Percentiles rank a stretch among this genome's conserved stretches.
phyloP scores from a whole-genome alignment of 2,113 vertebrate genomes.

The Alligator sinensis region DNA sequence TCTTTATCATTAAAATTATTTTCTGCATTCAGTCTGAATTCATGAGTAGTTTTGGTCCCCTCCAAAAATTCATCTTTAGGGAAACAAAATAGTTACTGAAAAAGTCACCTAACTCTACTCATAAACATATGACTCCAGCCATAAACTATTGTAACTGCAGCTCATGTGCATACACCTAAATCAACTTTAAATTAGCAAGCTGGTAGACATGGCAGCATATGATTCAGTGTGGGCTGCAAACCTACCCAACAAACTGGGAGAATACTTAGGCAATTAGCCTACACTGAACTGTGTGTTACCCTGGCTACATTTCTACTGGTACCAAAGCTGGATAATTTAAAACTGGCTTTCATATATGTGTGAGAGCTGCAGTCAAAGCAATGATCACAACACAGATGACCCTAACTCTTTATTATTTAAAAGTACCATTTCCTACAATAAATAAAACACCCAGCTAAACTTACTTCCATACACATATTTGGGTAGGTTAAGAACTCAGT shows the following conservation, averaged over 20 bases:
- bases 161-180: not conserved
- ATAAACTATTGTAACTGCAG: not conserved
- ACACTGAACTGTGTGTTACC: not conserved
- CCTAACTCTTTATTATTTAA: not conserved
- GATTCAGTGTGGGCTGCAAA: not conserved
- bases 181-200: not conserved
- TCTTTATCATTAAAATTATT: rapidly evolving
- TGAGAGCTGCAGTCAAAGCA: not conserved
- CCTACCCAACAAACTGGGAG: not conserved
- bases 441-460: not conserved
- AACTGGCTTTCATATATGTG: not conserved
- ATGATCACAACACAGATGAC: rapidly evolving
- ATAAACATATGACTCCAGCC: not conserved
- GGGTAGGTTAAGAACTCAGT: conserved; percentile 33
- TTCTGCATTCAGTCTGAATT: not conserved
- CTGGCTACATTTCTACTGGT: not conserved
- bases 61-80: not conserved
- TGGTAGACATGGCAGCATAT: not conserved
- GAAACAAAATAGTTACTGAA: no score
- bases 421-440: not conserved
- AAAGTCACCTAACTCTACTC: not conserved
- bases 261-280: not conserved
- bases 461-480: not conserved
- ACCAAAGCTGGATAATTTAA: not conserved
- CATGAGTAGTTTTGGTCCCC: not conserved